Evolutionary conservation across 2,888 invertebrate genomes (phyloP), one percentile per base, ranked within the genome.

Genomic region (Microctonus hyperodae): DNA sequence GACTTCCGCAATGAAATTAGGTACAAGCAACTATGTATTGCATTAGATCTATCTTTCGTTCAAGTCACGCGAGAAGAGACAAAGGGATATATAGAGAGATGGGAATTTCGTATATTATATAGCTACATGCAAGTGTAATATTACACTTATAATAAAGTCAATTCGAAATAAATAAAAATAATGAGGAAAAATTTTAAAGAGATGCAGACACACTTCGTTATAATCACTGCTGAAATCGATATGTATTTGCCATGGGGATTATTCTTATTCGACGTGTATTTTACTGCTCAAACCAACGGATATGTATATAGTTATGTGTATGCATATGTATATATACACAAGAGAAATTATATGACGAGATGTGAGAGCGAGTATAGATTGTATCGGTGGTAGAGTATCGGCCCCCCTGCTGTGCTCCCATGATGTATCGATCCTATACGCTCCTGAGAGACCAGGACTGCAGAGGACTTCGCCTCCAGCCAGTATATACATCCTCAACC

Each of bases 361-460:
- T 53, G 35, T 23, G 51, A 35, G 61, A 57, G 53, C 55, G 56
- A 56, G 50, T 16, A 51, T 25, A 55, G 66, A 66, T 66, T 80
- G 75, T 81, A 81, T 81, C 81, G 75, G 61, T 50, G 62, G 61
- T 48, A 70, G 72, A 69, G 69, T 66, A n/a, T n/a, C n/a, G 71
- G 72, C 72, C 74, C 74, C 78, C 82, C 82, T 70, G 81, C 78
- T 77, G 83, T 51, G 74, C 77, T 59, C 73, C 74, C 78, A 78
- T 83, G 83, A 83, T 81, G 81, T 80, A 83, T 83, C 83, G 83
- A 80, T 81, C 78, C 77, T 74, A 77, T 77, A 78, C 78, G 77
- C 77, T 76, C 78, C 79, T 81, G 78, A 70, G 78, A 70, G 71
- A 37, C 22, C 61, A 50, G 48, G 22, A 61, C 60, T 59, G n/a